phyloP scores from a whole-genome alignment of 2,113 vertebrate species.

The Rhegmatorhina hoffmannsi region DNA sequence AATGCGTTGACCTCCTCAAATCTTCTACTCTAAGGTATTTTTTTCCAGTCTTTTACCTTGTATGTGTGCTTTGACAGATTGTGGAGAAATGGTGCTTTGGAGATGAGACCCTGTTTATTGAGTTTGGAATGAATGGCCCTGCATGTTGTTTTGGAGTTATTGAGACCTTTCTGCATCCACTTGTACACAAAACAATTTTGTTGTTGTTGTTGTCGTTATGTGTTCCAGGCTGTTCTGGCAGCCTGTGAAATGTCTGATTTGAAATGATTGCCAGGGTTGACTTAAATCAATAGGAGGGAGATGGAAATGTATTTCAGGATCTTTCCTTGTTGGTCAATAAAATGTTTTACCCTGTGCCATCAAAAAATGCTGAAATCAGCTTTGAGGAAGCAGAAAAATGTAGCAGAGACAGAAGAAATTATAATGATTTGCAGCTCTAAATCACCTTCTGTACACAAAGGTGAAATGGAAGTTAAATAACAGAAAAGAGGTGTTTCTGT shows the following conservation, averaged over 20 bases:
- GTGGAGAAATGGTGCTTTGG: background rate
- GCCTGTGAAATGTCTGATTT: conserved; percentile 37
- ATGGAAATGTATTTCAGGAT: conserved; percentile 58
- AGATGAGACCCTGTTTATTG: background rate
- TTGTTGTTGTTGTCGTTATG: background rate
- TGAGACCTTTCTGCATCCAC: background rate
- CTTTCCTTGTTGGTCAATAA: conserved; percentile 64
- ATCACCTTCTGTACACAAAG: background rate
- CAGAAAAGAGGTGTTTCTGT: background rate
- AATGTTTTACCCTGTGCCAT: conserved; percentile 10
- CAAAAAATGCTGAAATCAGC: conserved; percentile 55
- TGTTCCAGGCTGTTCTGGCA: background rate
- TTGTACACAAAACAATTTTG: background rate
- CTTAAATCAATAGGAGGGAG: conserved; percentile 50
- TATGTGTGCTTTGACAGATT: background rate
- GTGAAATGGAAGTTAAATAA: conserved; percentile 24
- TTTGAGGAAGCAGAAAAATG: conserved; percentile 14
- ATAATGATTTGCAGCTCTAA: conserved; percentile 24
- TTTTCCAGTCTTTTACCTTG: background rate
- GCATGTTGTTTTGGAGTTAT: background rate
- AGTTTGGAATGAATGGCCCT: background rate
- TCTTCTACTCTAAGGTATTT: background rate
- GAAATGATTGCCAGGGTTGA: conserved; percentile 39
- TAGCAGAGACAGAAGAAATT: conserved; percentile 14
- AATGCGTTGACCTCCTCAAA: background rate